Evolutionary conservation across 2,113 vertebrate genomes (phyloP).

Genomic region (Bufo bufo): DNA sequence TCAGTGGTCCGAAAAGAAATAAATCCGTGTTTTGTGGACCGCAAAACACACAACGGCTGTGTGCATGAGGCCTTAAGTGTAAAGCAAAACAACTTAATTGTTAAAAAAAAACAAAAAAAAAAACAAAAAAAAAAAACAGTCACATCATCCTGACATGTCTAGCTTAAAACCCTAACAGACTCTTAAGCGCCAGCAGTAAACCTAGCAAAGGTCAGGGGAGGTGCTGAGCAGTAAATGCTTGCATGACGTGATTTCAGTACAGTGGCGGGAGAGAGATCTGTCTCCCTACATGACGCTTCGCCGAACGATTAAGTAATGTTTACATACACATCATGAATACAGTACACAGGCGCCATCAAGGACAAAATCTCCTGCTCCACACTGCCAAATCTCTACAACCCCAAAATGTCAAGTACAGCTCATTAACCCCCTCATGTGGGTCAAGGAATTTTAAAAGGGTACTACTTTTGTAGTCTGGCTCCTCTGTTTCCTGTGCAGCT

Average conservation of each 20-base stretch:
- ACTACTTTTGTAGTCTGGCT: no score
- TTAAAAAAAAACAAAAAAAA: no score
- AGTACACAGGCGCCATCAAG: background rate
- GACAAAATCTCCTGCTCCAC: background rate
- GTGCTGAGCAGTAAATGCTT: background rate
- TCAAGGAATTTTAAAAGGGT: no score
- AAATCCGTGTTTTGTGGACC: no score
- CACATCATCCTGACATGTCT: background rate
- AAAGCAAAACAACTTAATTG: no score
- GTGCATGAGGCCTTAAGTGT: no score
- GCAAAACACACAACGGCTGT: no score
- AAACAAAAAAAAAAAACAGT: background rate
- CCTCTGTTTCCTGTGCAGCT: no score
- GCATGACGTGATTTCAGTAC: background rate
- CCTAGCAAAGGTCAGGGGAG: background rate
- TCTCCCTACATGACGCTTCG: background rate
- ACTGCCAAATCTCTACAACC: background rate
- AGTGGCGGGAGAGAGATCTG: background rate
- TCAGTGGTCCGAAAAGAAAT: no score
- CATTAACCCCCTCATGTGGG: background rate
- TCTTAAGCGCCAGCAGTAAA: background rate
- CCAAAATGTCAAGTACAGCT: no score
- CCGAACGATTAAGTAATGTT: background rate
- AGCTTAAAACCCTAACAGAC: background rate
- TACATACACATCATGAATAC: constrained; percentile 7